A percentile compares a stretch with the other conserved stretches of the same genome.
phyloP scores from a whole-genome alignment of 2,888 invertebrate genomes.

The Callinectes sapidus region DNA sequence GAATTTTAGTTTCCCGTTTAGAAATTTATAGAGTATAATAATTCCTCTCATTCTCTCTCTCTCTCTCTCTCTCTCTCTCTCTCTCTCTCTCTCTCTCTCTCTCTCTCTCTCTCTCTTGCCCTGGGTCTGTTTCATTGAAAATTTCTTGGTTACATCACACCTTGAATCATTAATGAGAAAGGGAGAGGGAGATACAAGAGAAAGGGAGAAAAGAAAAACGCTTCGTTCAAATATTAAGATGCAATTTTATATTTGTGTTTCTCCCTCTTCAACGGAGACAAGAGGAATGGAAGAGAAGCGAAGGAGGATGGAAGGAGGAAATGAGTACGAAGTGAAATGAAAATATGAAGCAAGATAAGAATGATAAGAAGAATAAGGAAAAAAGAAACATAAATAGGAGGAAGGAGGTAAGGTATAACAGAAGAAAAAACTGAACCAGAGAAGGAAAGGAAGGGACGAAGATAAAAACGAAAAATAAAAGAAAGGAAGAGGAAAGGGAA shows the following conservation, averaged over 20 bases:
- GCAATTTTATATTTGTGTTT: background rate
- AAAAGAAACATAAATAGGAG: background rate
- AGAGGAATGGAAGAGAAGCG: background rate
- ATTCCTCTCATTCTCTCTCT: background rate
- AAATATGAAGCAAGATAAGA: background rate
- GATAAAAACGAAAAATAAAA: background rate
- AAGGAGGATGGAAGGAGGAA: background rate
- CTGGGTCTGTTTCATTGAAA: background rate
- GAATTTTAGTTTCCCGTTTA: background rate
- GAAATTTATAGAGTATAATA: background rate
- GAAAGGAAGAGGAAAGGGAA: background rate
- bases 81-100: conserved; percentile 21
- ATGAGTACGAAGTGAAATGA: background rate
- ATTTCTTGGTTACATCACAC: background rate
- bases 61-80: conserved; percentile 32
- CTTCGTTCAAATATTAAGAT: background rate
- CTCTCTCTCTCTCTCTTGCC: background rate
- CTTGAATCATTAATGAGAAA: background rate
- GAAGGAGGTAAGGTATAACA: background rate
- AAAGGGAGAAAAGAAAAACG: background rate
- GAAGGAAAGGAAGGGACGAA: background rate
- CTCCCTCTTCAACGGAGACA: background rate
- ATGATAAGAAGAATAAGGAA: background rate
- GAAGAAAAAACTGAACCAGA: background rate
- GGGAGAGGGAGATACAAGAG: background rate